Percentiles rank a stretch among this genome's conserved stretches.
Conservation (phyloP, 2,113 vertebrate genomes). For the Anseranas semipalmata region DNA sequence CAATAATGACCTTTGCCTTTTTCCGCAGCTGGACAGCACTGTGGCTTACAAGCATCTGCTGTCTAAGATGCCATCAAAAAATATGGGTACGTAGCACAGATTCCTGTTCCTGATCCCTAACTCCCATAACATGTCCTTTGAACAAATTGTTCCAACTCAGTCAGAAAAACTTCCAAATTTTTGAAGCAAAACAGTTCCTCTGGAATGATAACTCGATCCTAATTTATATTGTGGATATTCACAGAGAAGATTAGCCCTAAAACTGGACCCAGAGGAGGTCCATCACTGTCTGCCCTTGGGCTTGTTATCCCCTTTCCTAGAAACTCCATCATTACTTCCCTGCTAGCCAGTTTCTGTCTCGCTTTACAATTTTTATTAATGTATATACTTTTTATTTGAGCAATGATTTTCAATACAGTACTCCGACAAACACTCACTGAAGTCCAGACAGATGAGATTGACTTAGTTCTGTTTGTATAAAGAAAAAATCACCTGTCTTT, state of each 20-base stretch:
- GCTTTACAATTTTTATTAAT: neutral
- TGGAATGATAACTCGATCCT: neutral
- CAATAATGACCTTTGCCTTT: neutral
- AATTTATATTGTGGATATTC: neutral
- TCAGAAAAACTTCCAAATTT: neutral
- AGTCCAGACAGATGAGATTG: neutral
- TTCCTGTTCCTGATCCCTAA: neutral
- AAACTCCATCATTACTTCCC: neutral
- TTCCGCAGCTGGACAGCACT: neutral
- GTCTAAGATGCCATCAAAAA: neutral
- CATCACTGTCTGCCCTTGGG: neutral
- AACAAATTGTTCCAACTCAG: neutral
- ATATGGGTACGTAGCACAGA: neutral
- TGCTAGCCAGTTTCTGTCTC: neutral
- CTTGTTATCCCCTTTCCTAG: neutral
- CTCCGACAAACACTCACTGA: neutral
- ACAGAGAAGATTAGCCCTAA: neutral
- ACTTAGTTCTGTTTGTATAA: neutral
- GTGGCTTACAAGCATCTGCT: neutral
- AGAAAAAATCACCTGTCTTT: neutral
- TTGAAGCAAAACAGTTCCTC: neutral
- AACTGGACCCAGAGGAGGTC: neutral
- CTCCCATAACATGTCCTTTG: neutral
- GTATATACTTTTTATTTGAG: neutral
- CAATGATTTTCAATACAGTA: neutral